Evolutionary conservation across 2,888 invertebrate genomes (phyloP).

Genomic region (Amphipoea oculea): DNA sequence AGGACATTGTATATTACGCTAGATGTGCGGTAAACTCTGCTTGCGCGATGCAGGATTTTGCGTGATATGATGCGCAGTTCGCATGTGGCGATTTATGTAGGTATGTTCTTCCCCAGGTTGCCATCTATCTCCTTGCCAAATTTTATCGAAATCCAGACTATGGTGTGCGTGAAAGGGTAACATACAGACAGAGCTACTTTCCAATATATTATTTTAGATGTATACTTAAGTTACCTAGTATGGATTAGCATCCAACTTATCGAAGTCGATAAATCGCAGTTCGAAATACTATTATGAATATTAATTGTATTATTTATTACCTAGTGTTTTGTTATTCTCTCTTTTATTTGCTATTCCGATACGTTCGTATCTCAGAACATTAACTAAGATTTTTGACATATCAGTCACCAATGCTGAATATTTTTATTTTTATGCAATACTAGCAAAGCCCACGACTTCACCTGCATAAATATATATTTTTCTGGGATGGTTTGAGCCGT

Average conservation of each 20-base stretch:
- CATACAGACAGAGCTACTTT: neutral
- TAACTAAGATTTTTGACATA: neutral
- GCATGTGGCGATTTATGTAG: neutral
- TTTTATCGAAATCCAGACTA: neutral
- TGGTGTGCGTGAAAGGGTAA: neutral
- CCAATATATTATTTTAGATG: neutral
- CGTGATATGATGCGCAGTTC: no score
- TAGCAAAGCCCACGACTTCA: neutral
- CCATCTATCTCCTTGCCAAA: no score
- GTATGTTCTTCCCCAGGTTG: neutral
- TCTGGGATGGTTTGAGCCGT: no score
- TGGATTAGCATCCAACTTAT: neutral
- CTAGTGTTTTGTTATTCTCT: neutral
- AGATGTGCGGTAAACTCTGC: no score
- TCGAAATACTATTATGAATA: neutral
- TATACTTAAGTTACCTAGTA: neutral
- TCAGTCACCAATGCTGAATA: neutral
- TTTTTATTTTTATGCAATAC: neutral
- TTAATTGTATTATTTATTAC: conserved; percentile 1
- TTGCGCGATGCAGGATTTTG: no score
- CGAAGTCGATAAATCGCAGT: neutral
- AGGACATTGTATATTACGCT: no score
- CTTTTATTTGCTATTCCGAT: neutral
- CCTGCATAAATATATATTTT: neutral
- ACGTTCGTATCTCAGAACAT: neutral